These are phyloP conservation scores for Dolichopus griseipennis DNA, from an alignment of 2,888 invertebrate species.

Conservation along the genomic window DNA sequence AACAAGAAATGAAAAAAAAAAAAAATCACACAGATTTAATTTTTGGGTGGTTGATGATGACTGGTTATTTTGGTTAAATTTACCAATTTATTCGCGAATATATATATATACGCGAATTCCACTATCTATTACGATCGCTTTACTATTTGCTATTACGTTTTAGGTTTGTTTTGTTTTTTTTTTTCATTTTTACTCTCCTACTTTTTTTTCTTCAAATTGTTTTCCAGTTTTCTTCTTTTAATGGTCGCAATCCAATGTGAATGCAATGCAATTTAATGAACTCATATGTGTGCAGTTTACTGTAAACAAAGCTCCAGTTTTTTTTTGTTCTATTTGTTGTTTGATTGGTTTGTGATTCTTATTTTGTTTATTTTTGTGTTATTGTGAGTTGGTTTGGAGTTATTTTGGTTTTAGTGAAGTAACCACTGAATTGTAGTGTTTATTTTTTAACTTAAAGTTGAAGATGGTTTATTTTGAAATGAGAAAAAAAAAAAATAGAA, in stretches of 20 bases:
- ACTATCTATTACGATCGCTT: no score
- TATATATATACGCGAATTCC: no score
- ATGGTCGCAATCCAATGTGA: no score
- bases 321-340: neutral
- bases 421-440: neutral
- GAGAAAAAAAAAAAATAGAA: neutral
- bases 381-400: neutral
- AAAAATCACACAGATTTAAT: neutral
- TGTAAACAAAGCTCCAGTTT: neutral
- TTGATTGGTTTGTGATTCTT: neutral
- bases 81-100: no score
- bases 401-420: neutral
- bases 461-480: neutral
- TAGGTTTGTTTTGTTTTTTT: no score
- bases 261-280: no score
- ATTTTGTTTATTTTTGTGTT: neutral
- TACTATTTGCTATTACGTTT: neutral
- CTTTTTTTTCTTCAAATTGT: neutral
- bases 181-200: neutral
- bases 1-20: neutral
- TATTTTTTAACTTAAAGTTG: neutral
- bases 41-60: slow-evolving; percentile 3
- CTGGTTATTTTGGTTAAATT: neutral
- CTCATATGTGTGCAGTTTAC: neutral
- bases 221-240: neutral